Base-by-base conservation (phyloP, 2,888 invertebrate genomes). In the Cheilosia impressa region DNA sequence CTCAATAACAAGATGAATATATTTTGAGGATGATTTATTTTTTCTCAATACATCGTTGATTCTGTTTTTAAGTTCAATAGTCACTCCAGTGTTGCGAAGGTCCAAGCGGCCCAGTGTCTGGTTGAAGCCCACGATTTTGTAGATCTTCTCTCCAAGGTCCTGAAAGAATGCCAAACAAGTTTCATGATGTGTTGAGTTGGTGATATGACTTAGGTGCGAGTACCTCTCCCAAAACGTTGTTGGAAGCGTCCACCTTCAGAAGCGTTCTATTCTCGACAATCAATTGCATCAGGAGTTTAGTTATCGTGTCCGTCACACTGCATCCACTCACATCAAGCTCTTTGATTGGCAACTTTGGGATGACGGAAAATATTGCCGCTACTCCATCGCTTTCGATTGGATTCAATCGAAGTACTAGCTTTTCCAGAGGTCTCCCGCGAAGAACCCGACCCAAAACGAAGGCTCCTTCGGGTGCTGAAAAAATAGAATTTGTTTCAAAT, bases 301-400 rank as follows among this genome's bases (percentile, higher is more conserved):
- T 91, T 7, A 92, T 90, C 4, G 88, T 84, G 2, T 89, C 88
- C 2, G 88, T 89, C 10, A 92, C 88, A 3, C 89, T 89, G 73
- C 92, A 92, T 19, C 90, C 90, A 38, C 90, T 89, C 15, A 92
- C 9, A 76, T 92, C 90, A 13, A 92, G 77, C 22, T 87, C 68
- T 52, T 88, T 88, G 6, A 92, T 88, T 13, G 91, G 90, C 78
- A 92, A 87, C 27, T 81, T 62, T 17, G 88, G 87, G 4, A 91
- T 77, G 9, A 89, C 88, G 1, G 90, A 88, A 71, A 92, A 90
- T 66, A 92, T 90, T 45, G 91, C 90, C 0, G 91, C 90, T 0
- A 90, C 90, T 2, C 92, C 92, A 75, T 92, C 92, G 15, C 91
- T 91, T 52, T 90, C 89, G 34, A 92, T 91, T n/a, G 92, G 92